Evolutionary conservation across 2,113 vertebrate species (phyloP), one percentile per base, ranked within the genome.

Genomic region (Tyto alba): DNA sequence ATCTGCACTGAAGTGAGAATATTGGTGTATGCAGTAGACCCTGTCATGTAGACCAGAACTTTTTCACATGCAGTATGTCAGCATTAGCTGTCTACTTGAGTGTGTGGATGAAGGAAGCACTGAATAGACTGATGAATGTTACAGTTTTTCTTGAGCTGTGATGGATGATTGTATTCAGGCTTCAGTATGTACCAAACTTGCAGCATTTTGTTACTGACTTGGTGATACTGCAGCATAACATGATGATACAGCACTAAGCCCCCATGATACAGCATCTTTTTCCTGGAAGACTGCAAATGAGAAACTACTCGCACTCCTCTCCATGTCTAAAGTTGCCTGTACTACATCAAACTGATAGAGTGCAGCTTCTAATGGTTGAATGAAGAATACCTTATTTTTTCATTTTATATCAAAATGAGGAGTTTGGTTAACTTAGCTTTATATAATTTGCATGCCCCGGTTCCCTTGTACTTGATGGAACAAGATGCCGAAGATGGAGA

Each of bases 211-310:
- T 82, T 60, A 30, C 17, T 3, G 5, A 10, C 43, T 64, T 53
- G 29, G 26, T 88, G 56, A 22, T 79, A 8, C 30, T 38, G 40
- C 62, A 69, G 22, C 22, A 4, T 53, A 29, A 41, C 27, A 6
- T 20, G 23, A 34, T 43, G 29, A 71, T 62, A 21, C 25, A 36
- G 50, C 17, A 26, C 20, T 5, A 59, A 36, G 50, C 59, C 26
- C 10, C 68, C 21, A 7, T 25, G 41, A 17, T 40, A 14, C 0
- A 52, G 6, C 1, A 1, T n/a, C 16, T 76, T 11, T 57, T 69
- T 45, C 55, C 60, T 50, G 32, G 22, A 55, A 73, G 12, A 45
- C 22, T 50, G 9, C 27, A 41, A 43, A 48, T 48, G 36, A 68
- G 57, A 38, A 86, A 71, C 26, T 41, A 12, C 16, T 71, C 1